These are phyloP conservation scores for Heterocephalus glaber DNA, from an alignment of 2,113 vertebrate species.

Conservation along the genomic window DNA sequence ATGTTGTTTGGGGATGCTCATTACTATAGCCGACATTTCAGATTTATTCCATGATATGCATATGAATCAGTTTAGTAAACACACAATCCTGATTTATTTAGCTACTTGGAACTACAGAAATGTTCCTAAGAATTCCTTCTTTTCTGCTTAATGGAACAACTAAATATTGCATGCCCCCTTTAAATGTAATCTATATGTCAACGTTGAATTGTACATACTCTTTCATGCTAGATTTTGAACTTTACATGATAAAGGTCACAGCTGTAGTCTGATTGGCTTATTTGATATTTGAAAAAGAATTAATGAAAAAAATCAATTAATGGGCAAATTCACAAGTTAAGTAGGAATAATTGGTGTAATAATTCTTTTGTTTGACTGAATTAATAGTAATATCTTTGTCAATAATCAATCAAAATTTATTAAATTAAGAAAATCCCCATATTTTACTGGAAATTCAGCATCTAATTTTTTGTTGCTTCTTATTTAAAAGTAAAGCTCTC, in stretches of 20 bases:
- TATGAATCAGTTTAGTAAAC: constrained; percentile 67
- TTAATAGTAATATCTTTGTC: not conserved
- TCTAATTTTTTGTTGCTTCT: not conserved
- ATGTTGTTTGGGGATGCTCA: constrained; percentile 42
- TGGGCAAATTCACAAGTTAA: no score
- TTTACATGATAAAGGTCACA: not conserved
- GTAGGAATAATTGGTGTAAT: not conserved
- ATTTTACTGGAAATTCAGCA: not conserved
- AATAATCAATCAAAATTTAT: constrained; percentile 6
- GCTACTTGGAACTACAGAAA: constrained; percentile 57
- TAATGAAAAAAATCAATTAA: no score
- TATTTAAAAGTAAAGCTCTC: not conserved
- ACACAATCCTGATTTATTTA: constrained; percentile 60
- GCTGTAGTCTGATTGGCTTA: not conserved
- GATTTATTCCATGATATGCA: constrained; percentile 68
- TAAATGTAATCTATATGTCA: constrained; percentile 25
- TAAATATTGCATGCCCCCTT: not conserved
- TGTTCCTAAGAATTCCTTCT: constrained; percentile 18
- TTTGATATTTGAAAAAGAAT: not conserved
- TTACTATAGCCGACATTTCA: constrained; percentile 69
- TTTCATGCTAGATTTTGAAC: constrained; percentile 1
- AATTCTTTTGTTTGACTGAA: not conserved
- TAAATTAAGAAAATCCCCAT: not conserved
- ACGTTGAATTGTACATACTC: not conserved
- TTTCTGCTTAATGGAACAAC: not conserved